A percentile compares a stretch with the other conserved stretches of the same genome.
Evolutionary conservation across 2,797 vertebrate genomes (phyloP).

Genomic region (Spheniscus humboldti): DNA sequence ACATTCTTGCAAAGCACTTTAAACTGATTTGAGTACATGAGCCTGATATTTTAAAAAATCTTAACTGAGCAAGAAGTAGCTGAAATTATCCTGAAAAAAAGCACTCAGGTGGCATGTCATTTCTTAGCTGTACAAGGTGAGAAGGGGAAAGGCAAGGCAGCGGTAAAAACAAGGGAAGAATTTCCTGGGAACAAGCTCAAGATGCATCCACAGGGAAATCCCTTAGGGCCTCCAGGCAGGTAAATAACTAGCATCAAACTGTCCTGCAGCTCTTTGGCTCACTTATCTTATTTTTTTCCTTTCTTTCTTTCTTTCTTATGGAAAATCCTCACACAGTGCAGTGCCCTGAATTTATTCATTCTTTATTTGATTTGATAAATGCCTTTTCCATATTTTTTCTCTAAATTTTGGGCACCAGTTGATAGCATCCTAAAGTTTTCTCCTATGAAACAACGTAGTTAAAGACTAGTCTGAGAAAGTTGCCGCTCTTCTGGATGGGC

Average conservation of each 20-base stretch:
- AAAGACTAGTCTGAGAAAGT: background rate
- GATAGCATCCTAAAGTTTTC: background rate
- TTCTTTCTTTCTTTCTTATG: background rate
- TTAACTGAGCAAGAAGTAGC: conserved; percentile 36
- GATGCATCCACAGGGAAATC: background rate
- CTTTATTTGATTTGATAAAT: background rate
- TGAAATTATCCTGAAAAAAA: conserved; percentile 43
- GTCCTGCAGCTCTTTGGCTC: background rate
- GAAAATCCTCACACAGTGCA: background rate
- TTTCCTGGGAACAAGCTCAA: background rate
- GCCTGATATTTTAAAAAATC: conserved; percentile 33
- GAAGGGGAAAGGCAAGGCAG: background rate
- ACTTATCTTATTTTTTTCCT: background rate
- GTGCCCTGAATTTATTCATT: background rate
- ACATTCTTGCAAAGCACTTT: conserved; percentile 28
- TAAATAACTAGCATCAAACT: conserved; percentile 11
- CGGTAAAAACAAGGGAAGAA: background rate
- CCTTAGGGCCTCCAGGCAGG: background rate
- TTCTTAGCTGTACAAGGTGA: background rate
- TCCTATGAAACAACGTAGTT: background rate
- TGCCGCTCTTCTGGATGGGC: background rate
- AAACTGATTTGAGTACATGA: conserved; percentile 40
- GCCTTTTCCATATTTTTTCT: background rate
- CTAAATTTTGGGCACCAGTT: background rate
- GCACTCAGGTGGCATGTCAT: conserved; percentile 11